Evolutionary conservation across 2,888 invertebrate species (phyloP).

Genomic region (Polyommatus icarus): DNA sequence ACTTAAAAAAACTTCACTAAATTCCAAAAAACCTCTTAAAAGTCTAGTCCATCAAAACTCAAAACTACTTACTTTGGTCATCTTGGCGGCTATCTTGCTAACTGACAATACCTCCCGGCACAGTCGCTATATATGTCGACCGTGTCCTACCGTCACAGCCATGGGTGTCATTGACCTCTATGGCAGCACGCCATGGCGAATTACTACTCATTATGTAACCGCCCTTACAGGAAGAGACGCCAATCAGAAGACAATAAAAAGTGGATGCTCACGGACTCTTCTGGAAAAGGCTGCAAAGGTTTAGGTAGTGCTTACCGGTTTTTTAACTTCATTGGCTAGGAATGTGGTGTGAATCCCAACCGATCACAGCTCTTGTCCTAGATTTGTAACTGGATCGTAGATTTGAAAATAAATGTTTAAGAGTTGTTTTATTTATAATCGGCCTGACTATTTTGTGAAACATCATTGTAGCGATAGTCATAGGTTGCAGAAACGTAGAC

Average conservation of each 20-base stretch:
- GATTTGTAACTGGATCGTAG: no score
- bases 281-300: not conserved
- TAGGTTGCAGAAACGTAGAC: no score
- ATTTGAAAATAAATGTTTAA: no score
- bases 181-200: slow-evolving; percentile 40
- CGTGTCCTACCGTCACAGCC: slow-evolving; percentile 57
- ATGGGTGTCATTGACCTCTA: slow-evolving; percentile 66
- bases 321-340: no score
- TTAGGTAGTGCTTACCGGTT: not conserved
- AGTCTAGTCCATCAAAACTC: not conserved
- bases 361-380: no score
- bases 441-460: no score
- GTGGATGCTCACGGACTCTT: not conserved
- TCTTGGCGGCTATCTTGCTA: slow-evolving; percentile 42
- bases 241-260: not conserved
- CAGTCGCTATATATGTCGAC: slow-evolving; percentile 57
- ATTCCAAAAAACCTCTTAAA: not conserved
- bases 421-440: no score
- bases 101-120: slow-evolving; percentile 29
- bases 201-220: slow-evolving; percentile 24
- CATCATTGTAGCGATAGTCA: no score
- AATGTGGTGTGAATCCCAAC: no score
- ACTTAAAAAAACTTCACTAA: not conserved
- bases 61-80: slow-evolving; percentile 41
- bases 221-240: slow-evolving; percentile 18